phyloP scores from a whole-genome alignment of 2,113 vertebrate species.

The Eidolon helvum region DNA sequence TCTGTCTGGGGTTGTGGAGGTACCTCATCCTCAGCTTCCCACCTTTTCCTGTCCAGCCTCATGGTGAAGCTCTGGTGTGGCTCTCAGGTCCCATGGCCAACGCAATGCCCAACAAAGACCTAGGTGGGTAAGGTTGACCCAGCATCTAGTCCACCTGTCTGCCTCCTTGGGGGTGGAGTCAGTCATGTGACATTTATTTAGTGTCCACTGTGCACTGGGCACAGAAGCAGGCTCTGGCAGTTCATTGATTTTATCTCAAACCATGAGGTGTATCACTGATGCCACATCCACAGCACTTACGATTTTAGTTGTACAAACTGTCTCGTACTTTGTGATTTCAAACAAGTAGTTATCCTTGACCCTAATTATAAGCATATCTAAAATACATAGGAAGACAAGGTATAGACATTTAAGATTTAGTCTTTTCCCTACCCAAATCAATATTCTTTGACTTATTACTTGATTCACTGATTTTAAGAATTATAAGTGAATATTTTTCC shows the following conservation, averaged over 20 bases:
- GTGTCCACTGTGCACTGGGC: not conserved
- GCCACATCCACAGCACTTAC: not conserved
- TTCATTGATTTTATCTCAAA: not conserved
- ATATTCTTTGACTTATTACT: not conserved
- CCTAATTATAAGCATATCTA: not conserved
- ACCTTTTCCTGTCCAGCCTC: not conserved
- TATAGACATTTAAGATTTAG: not conserved
- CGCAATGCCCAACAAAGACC: not conserved
- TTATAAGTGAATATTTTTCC: not conserved
- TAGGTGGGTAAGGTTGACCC: not conserved
- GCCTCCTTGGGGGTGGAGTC: not conserved
- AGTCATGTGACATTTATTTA: not conserved
- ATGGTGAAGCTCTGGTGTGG: not conserved
- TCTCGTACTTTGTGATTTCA: not conserved
- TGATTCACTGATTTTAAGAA: not conserved
- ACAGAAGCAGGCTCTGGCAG: not conserved
- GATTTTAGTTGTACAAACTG: not conserved
- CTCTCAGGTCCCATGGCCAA: not conserved
- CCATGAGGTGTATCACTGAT: not conserved
- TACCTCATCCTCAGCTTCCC: not conserved
- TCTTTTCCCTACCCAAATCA: not conserved
- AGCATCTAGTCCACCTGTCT: not conserved
- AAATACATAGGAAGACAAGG: not conserved
- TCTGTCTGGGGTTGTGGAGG: not conserved
- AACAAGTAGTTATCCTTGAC: not conserved